Base-by-base conservation (phyloP, 2,113 vertebrate species). In the Forbesichthys agassizii region DNA sequence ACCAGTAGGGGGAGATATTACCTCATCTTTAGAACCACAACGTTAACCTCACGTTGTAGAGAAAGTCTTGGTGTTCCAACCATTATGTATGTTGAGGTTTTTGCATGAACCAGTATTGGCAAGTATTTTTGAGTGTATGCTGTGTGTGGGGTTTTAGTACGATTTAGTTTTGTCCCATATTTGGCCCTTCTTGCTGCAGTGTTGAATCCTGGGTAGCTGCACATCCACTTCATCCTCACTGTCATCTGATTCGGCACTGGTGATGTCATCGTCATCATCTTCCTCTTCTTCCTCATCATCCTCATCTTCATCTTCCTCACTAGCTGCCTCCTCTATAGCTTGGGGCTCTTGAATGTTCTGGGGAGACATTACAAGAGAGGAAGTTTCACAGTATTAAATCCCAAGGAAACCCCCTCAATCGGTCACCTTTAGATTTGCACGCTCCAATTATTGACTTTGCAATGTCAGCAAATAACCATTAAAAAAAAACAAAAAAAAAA, bases 191-290 rank as follows among this genome's bases (percentile, higher is more conserved):
- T 93, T 94, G 88, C 74, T 89, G 48, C 61, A 64, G 75, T 89
- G 91, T 81, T 92, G 93, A 13, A 84, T 84, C 80, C 83, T 90
- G 76, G 92, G 90, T 86, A 90, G 89, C 81, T 90, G 89, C 59
- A 86, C 76, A 48, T 91, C 92, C 60, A 87, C 90, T 33, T 95
- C 95, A 3, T 98, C 96, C 60, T 94, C 95, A 42, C 94, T 98
- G 79, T 95, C 95, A 20, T 96, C 96, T 55, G 97, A 97, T 73
- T 96, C 95, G 42, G 93, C 94, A 72, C 95, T 96, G 73, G 94
- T 95, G 69, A 94, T 94, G 75, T 96, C 96, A 6, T 93, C 69
- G 0, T 93, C 93, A 27, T 95, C 95, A 1, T 95, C 94, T 0
- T 92, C 95, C 5, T 94, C 95, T 0, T 96, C 96, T 0, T 93